Percentiles rank a stretch among this genome's conserved stretches.
phyloP scores from a whole-genome alignment of 2,113 vertebrate species.

The Oriolus oriolus region DNA sequence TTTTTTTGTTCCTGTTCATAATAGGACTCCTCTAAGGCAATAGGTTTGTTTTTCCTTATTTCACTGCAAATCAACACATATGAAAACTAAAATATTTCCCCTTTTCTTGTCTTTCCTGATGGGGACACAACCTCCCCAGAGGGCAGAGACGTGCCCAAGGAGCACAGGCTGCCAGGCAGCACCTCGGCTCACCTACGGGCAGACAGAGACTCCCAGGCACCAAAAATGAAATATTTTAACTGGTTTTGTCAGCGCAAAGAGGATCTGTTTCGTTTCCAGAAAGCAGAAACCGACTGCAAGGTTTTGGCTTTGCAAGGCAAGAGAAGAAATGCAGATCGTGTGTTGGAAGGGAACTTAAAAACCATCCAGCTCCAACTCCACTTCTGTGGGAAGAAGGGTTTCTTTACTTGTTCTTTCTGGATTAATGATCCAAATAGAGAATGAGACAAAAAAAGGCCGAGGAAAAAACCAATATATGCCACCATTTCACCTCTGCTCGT shows the following conservation, averaged over 20 bases:
- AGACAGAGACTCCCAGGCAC: not conserved
- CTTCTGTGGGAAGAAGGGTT: not conserved
- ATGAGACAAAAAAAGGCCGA: not conserved
- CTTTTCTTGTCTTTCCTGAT: not conserved
- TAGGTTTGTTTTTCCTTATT: not conserved
- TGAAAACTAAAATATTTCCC: not conserved
- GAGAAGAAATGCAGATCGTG: not conserved
- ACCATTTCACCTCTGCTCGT: not conserved
- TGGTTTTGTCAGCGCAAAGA: not conserved
- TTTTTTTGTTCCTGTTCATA: not conserved
- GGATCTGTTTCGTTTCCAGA: not conserved
- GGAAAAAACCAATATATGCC: not conserved
- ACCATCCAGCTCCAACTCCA: not conserved
- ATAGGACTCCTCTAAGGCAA: not conserved
- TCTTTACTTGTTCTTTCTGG: not conserved
- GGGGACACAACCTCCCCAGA: not conserved
- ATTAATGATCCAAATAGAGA: not conserved
- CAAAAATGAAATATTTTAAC: not conserved
- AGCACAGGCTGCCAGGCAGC: not conserved
- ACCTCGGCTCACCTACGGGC: not conserved
- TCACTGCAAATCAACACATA: not conserved
- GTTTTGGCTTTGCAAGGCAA: not conserved
- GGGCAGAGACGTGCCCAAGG: rapidly evolving
- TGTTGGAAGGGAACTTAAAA: not conserved
- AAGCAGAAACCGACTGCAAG: not conserved